These are phyloP conservation scores for Drosophila mauritiana DNA, from an alignment of 1,140 invertebrate genomes.

Conservation along the genomic window DNA sequence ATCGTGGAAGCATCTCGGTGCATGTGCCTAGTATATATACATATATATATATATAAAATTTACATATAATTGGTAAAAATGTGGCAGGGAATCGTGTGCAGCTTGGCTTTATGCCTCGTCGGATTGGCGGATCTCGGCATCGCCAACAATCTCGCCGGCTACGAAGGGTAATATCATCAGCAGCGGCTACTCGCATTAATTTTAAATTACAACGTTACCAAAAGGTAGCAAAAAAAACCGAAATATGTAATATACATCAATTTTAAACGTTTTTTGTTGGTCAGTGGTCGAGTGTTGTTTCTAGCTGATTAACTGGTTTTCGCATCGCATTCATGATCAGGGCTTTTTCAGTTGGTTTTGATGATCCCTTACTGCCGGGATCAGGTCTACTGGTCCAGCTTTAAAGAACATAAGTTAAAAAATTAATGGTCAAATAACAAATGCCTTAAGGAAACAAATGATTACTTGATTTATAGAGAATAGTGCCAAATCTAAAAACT, in stretches of 20 bases:
- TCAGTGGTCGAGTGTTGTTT: not conserved
- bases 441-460: too few relatives aligned
- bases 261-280: constrained; percentile 27
- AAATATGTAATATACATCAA: constrained; percentile 56
- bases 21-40: constrained; percentile 6
- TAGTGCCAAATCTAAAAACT: too few relatives aligned
- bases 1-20: constrained; percentile 18
- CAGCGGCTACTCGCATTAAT: constrained; percentile 45
- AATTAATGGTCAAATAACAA: too few relatives aligned
- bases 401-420: too few relatives aligned
- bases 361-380: too few relatives aligned
- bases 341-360: not conserved
- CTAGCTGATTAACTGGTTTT: constrained; percentile 16
- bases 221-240: constrained; percentile 15
- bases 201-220: constrained; percentile 30
- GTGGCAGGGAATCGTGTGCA: constrained; percentile 74
- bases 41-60: not conserved
- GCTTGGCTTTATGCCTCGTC: constrained; percentile 60
- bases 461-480: too few relatives aligned
- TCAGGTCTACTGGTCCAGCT: too few relatives aligned
- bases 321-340: not conserved
- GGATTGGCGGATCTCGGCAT: constrained; percentile 39
- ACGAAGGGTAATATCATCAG: constrained; percentile 74
- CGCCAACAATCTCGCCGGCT: constrained; percentile 73
- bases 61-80: constrained; percentile 39